These are phyloP conservation scores for Callionymus lyra DNA, from an alignment of 2,113 vertebrate species.

Conservation along the genomic window DNA sequence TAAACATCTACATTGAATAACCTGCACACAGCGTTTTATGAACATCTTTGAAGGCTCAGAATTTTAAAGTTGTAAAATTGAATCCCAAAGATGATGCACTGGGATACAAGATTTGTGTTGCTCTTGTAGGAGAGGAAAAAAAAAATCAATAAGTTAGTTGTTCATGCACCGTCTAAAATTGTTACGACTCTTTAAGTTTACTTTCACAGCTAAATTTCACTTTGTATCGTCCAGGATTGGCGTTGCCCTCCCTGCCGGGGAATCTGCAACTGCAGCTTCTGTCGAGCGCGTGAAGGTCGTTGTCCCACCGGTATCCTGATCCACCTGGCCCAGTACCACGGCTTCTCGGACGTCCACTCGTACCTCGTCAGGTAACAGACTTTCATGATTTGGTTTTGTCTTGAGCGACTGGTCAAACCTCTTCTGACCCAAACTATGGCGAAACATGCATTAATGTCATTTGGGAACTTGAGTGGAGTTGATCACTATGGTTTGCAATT, in stretches of 20 bases:
- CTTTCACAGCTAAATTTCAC: too few species aligned
- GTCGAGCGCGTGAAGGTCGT: slow-evolving; percentile 63
- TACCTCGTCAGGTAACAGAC: slow-evolving; percentile 64
- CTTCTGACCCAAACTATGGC: background rate
- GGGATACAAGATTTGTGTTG: background rate
- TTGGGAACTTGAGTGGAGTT: background rate
- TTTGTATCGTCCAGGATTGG: slow-evolving; percentile 51
- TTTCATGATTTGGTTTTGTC: background rate
- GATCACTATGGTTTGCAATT: background rate
- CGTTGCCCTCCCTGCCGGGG: slow-evolving; percentile 66
- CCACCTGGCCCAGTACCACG: slow-evolving; percentile 66
- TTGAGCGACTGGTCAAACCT: background rate
- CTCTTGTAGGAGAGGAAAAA: too few species aligned
- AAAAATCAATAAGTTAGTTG: too few species aligned
- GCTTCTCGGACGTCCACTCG: slow-evolving; percentile 70
- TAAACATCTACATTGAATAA: too few species aligned
- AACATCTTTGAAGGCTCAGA: too few species aligned
- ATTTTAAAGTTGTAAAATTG: too few species aligned
- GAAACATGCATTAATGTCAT: background rate
- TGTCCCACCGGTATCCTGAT: slow-evolving; percentile 70
- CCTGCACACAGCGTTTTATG: too few species aligned
- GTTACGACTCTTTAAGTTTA: too few species aligned
- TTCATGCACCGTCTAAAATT: too few species aligned
- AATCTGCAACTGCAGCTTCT: slow-evolving; percentile 75
- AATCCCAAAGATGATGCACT: background rate